A percentile compares a stretch with the other conserved stretches of the same genome.
Evolutionary conservation across 2,113 vertebrate species (phyloP).

Genomic region (Centropus bengalensis): DNA sequence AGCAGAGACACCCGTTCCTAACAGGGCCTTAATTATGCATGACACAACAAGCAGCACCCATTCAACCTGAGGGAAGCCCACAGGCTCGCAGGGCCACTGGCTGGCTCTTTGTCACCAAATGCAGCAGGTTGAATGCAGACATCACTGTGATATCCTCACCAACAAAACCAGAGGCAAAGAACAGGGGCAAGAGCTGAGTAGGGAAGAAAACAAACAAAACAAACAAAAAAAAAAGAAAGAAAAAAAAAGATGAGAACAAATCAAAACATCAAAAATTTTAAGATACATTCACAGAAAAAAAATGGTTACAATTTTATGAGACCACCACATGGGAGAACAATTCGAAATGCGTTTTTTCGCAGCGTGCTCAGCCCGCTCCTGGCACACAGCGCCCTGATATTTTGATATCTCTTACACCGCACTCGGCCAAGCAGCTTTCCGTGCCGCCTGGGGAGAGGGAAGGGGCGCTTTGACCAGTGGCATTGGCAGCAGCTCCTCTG

Average conservation of each 20-base stretch:
- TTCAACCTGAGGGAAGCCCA: slow-evolving; percentile 98
- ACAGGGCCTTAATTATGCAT: slow-evolving; percentile 74
- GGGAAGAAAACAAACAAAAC: slow-evolving; percentile 74
- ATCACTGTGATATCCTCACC: slow-evolving; percentile 90
- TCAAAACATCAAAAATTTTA: slow-evolving; percentile 76
- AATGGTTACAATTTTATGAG: slow-evolving; percentile 35
- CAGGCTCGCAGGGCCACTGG: slow-evolving; percentile 94
- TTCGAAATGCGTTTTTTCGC: slow-evolving; percentile 10
- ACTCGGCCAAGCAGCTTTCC: background rate
- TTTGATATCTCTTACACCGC: background rate
- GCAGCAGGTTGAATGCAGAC: slow-evolving; percentile 99
- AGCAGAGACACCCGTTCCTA: slow-evolving; percentile 80
- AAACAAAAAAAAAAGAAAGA: slow-evolving; percentile 39
- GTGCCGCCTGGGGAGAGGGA: background rate
- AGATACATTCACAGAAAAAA: slow-evolving; percentile 65
- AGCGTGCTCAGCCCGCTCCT: background rate
- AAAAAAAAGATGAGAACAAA: slow-evolving; percentile 73
- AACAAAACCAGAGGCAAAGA: slow-evolving; percentile 83
- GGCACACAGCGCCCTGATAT: background rate
- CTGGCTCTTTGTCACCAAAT: slow-evolving; percentile 98
- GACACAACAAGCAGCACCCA: slow-evolving; percentile 87
- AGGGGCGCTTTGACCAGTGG: background rate
- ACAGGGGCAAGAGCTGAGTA: slow-evolving; percentile 85
- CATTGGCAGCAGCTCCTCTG: background rate
- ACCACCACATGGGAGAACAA: background rate